These are phyloP conservation scores for Beroe forskalii DNA, from an alignment of 37 sponge, comb jelly and placozoan genomes.

Conservation along the genomic window DNA sequence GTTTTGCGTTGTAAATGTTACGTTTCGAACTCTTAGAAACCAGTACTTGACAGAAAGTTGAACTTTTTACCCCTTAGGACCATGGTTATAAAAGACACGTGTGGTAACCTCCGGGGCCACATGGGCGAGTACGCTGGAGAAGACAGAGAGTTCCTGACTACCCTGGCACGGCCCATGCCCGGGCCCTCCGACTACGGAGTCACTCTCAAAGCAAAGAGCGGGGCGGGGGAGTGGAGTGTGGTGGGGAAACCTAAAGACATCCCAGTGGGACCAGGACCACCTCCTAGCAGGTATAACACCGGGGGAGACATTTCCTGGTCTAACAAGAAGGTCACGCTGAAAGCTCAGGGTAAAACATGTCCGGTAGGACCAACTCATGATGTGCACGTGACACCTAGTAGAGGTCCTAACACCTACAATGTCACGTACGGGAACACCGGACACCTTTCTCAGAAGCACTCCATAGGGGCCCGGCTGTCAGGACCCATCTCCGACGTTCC, in stretches of 20 bases:
- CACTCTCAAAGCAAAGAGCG: neutral
- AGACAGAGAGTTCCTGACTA: neutral
- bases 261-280: slow-evolving; percentile 6
- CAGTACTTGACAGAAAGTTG: no score
- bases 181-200: slow-evolving; percentile 33
- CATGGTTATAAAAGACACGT: no score
- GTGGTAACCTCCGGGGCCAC: slow-evolving; percentile 32
- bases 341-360: slow-evolving; percentile 46
- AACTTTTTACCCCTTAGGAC: no score
- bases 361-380: slow-evolving; percentile 14
- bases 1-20: no score
- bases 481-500: neutral
- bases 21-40: no score
- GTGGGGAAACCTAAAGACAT: slow-evolving; percentile 60
- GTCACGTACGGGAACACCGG: slow-evolving; percentile 35
- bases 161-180: slow-evolving; percentile 29
- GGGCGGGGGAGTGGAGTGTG: slow-evolving; percentile 51
- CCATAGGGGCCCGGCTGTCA: neutral
- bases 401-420: slow-evolving; percentile 43
- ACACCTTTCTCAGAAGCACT: slow-evolving; percentile 36
- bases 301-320: neutral
- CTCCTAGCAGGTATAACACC: slow-evolving; percentile 18
- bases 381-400: slow-evolving; percentile 18
- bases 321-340: slow-evolving; percentile 35
- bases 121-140: slow-evolving; percentile 21